Conservation (phyloP, 2,888 invertebrate genomes). For the Drosophila yooni region DNA sequence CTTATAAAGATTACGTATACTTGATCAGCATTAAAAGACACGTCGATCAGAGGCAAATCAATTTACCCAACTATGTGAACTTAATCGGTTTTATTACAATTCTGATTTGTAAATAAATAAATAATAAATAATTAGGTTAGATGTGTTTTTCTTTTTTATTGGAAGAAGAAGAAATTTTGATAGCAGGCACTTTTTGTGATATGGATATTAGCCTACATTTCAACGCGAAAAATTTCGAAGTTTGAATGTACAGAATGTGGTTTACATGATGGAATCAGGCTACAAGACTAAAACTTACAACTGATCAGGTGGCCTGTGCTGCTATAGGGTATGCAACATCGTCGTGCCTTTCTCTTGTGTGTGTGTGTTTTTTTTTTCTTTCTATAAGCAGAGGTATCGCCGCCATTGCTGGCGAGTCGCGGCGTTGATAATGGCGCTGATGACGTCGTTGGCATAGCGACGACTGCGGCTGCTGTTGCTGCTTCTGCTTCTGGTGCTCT, state of each 20-base stretch:
- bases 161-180: too few species aligned
- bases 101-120: too few species aligned
- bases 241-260: neutral
- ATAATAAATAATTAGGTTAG: too few species aligned
- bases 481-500: neutral
- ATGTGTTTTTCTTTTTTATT: too few species aligned
- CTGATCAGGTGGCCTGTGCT: neutral
- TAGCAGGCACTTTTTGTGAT: neutral
- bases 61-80: neutral
- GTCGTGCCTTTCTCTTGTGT: neutral
- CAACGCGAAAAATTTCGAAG: neutral
- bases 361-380: neutral
- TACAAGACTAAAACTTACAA: neutral
- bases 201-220: neutral
- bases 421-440: conserved; percentile 55
- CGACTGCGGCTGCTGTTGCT: conserved; percentile 8
- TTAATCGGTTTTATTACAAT: neutral
- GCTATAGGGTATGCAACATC: neutral
- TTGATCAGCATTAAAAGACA: neutral
- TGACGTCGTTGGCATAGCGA: conserved; percentile 75
- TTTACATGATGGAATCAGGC: neutral
- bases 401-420: conserved; percentile 41
- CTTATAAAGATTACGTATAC: neutral
- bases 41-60: neutral
- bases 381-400: conserved; percentile 17